These are phyloP conservation scores for Macroglossus sobrinus DNA, from an alignment of 2,113 vertebrate genomes.

Conservation along the genomic window DNA sequence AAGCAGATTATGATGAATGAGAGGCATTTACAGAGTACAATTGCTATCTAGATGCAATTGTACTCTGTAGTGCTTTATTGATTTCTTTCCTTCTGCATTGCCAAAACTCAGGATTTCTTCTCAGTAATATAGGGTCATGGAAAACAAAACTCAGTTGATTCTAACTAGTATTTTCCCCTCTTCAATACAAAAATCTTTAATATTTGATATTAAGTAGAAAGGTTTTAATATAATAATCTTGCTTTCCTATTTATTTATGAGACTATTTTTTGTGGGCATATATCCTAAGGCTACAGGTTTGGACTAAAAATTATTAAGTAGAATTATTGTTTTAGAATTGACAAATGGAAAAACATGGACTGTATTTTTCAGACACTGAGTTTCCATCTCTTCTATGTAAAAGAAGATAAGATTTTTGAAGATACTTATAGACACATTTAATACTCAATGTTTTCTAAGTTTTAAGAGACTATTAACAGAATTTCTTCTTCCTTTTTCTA, in stretches of 20 bases:
- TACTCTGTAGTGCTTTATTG: conserved; percentile 26
- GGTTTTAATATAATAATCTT: conserved; percentile 1
- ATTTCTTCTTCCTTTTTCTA: not conserved
- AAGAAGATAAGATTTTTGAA: not conserved
- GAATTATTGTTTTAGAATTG: not conserved
- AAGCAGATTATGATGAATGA: not conserved
- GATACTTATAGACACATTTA: not conserved
- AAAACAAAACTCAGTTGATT: conserved; percentile 33
- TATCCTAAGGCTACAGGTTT: not conserved
- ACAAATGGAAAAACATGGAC: not conserved
- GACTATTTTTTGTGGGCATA: not conserved
- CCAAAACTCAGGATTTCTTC: not conserved
- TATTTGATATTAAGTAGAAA: not conserved
- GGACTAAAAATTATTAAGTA: not conserved
- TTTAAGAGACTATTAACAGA: not conserved
- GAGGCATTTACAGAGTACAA: not conserved
- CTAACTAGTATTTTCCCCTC: not conserved
- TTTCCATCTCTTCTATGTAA: not conserved
- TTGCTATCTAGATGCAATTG: not conserved
- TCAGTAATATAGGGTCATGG: not conserved
- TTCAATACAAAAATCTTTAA: not conserved
- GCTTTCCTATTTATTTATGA: not conserved
- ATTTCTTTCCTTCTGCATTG: conserved; percentile 27
- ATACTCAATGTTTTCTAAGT: not conserved
- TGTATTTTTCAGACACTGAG: not conserved